Conservation (phyloP, 2,113 vertebrate species). For the Mionectes macconnelli region DNA sequence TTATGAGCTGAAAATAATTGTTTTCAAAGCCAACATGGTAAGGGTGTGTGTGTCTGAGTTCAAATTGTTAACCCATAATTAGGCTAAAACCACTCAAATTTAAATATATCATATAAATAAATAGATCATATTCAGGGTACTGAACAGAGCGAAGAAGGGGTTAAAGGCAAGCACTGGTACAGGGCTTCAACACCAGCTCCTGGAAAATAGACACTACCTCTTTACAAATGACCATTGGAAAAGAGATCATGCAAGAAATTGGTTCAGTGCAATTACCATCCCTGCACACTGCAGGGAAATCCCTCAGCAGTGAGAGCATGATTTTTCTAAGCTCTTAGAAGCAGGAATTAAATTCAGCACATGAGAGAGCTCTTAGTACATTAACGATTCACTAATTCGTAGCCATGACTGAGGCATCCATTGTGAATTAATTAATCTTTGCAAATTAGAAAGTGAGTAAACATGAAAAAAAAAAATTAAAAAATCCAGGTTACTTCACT, state of each 20-base stretch:
- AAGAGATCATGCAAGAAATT: not conserved
- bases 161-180: not conserved
- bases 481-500: not conserved
- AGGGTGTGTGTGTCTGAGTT: not conserved
- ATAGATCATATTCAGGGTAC: not conserved
- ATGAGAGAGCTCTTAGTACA: not conserved
- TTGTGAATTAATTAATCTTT: slow-evolving; percentile 35
- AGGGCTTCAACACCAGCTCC: not conserved
- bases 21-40: not conserved
- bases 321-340: not conserved
- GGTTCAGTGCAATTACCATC: not conserved
- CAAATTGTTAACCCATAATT: not conserved
- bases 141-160: not conserved
- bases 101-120: too few relatives aligned
- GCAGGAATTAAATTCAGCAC: slow-evolving; percentile 5
- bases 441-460: not conserved
- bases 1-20: not conserved
- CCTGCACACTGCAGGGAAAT: not conserved
- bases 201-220: not conserved
- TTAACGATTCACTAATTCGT: not conserved
- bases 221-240: not conserved
- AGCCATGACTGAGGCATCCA: not conserved
- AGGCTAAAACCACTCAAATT: not conserved
- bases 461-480: not conserved
- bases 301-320: not conserved